Evolutionary conservation across 2,888 invertebrate genomes (phyloP), one percentile per base, ranked within the genome.

Genomic region (Aphidius colemani): DNA sequence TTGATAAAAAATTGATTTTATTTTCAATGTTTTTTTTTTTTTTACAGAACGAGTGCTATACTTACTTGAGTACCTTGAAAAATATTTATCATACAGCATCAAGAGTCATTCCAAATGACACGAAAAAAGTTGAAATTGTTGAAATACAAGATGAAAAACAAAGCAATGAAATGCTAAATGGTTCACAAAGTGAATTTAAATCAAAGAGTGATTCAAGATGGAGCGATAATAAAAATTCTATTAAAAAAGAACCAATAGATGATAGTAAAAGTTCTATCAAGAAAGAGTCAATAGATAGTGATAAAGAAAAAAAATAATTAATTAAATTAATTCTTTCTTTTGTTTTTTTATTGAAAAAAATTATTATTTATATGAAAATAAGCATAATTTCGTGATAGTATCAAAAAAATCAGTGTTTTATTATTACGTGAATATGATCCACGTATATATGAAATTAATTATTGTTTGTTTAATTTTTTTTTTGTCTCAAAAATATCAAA

Each of bases 21-120:
- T 59, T 10, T 46, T 18, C 7, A 53, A 53, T 51, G 6, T 41
- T 44, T n/a, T 9, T 8, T 39, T 49, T 39, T 11, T 56, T 63
- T 39, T 75, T 81, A n/a, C 83, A 90, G 89, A 86, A 87, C 9
- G 88, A 89, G 73, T 87, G 89, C 0, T 89, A 89, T 78, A 85
- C 88, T 74, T 91, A 89, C 82, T 87, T 89, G 78, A 85, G 88
- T 11, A 88, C 90, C 1, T 80, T 91, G 70, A 87, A 81, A 67
- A 82, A 77, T 66, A 75, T 83, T 63, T 78, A 81, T 66, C 80
- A 80, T 50, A 75, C 76, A 66, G 73, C 80, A 10, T 75, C 79
- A 10, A 82, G 82, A 69, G 75, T 73, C 64, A 67, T 82, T 61
- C 81, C 79, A 59, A 69, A 70, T 13, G 82, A 82, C 57, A 71